Percentiles rank a stretch among this genome's conserved stretches.
phyloP scores from a whole-genome alignment of 2,888 invertebrate genomes.

The Caenorhabditis wallacei region DNA sequence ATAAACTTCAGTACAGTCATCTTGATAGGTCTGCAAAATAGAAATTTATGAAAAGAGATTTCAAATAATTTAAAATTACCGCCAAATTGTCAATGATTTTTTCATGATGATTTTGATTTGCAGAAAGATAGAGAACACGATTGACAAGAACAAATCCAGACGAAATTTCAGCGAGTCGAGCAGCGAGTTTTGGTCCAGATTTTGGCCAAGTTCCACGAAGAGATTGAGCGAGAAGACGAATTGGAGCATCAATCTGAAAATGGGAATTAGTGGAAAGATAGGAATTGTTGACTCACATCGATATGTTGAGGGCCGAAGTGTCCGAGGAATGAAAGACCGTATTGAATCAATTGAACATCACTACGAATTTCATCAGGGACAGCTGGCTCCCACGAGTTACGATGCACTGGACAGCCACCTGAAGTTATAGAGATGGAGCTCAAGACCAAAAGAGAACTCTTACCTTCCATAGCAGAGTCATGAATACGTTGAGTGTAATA shows the following conservation, averaged over 20 bases:
- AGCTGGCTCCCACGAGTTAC: conserved; percentile 64
- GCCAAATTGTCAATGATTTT: conserved; percentile 63
- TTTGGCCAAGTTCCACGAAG: conserved; percentile 63
- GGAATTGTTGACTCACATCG: conserved; percentile 23
- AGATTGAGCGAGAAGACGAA: conserved; percentile 59
- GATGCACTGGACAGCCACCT: conserved; percentile 37
- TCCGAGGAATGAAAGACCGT: conserved; percentile 46
- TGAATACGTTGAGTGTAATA: conserved; percentile 60
- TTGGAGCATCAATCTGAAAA: conserved; percentile 59
- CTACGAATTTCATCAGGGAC: conserved; percentile 59
- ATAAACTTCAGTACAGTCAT: conserved; percentile 48
- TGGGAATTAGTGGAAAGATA: neutral
- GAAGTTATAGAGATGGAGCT: neutral
- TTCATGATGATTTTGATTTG: conserved; percentile 45
- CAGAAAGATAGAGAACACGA: conserved; percentile 56
- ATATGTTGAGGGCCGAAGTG: conserved; percentile 66
- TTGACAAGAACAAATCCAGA: conserved; percentile 50
- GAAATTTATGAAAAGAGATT: neutral
- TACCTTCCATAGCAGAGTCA: conserved; percentile 56
- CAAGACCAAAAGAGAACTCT: neutral
- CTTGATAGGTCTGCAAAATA: conserved; percentile 43
- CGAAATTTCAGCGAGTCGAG: conserved; percentile 41
- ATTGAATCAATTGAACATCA: conserved; percentile 54
- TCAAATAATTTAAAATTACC: neutral
- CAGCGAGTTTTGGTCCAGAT: conserved; percentile 48